These are phyloP conservation scores for Synergus laeviventris DNA, from an alignment of 2,888 invertebrate species.

Conservation along the genomic window DNA sequence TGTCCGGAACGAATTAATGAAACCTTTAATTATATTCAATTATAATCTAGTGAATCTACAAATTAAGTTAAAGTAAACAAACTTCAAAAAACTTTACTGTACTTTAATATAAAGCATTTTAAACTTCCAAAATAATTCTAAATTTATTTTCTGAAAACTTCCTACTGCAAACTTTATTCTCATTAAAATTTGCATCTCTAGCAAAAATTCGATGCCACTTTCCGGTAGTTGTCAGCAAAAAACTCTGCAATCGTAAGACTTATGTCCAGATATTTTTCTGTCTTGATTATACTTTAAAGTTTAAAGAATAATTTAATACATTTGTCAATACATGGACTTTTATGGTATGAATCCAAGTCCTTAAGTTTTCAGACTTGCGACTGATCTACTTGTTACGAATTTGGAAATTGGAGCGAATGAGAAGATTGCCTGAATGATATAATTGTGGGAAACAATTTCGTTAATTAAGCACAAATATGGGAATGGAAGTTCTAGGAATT, in stretches of 20 bases:
- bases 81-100: not conserved
- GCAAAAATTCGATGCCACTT: not conserved
- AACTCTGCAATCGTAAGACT: not conserved
- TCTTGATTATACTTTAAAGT: not conserved
- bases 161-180: not conserved
- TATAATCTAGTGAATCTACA: not conserved
- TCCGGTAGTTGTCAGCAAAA: not conserved
- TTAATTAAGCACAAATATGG: not conserved
- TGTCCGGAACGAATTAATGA: not conserved
- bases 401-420: not conserved
- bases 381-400: conserved; percentile 6
- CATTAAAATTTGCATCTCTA: not conserved
- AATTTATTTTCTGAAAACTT: not conserved
- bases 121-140: too few relatives aligned
- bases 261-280: not conserved
- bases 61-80: not conserved
- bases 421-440: not conserved
- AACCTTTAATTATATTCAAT: not conserved
- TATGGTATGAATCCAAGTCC: not conserved
- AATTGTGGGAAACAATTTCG: not conserved
- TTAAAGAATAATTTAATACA: not conserved
- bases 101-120: too few relatives aligned
- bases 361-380: too few relatives aligned
- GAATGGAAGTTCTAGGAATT: not conserved
- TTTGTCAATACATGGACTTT: not conserved